These are phyloP conservation scores for Cynopterus brachyotis DNA, from an alignment of 2,113 vertebrate genomes.

Conservation along the genomic window DNA sequence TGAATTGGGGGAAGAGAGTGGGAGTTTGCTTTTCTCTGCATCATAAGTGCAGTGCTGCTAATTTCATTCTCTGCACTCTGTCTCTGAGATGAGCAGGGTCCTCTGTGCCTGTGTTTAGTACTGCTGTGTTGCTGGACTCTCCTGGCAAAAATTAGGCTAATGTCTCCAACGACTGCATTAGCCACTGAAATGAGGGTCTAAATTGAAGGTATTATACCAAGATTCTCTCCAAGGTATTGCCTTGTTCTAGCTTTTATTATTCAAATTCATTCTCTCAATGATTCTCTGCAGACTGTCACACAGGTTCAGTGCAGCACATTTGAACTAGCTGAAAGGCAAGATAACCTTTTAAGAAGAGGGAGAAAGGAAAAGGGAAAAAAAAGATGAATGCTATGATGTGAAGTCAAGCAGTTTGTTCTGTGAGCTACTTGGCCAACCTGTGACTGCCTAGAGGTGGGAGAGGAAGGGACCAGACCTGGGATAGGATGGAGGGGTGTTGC, in stretches of 20 bases:
- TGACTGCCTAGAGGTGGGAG: background rate
- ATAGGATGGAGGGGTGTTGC: background rate
- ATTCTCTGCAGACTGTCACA: slow-evolving; percentile 69
- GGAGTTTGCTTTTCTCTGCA: slow-evolving; percentile 73
- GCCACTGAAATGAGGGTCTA: slow-evolving; percentile 79
- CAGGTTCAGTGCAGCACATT: background rate
- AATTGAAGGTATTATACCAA: slow-evolving; percentile 74
- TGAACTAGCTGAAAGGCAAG: slow-evolving; percentile 26
- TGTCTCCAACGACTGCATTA: slow-evolving; percentile 78
- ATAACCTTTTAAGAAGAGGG: slow-evolving; percentile 43
- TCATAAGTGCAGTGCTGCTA: slow-evolving; percentile 64
- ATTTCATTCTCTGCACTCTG: slow-evolving; percentile 73
- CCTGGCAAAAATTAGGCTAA: slow-evolving; percentile 84
- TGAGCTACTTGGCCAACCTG: background rate
- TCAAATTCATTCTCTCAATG: slow-evolving; percentile 77
- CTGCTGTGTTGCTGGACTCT: slow-evolving; percentile 78
- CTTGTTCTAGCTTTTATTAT: slow-evolving; percentile 82
- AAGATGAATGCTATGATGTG: slow-evolving; percentile 23
- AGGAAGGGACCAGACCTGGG: background rate
- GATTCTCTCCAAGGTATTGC: slow-evolving; percentile 73
- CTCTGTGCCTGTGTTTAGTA: slow-evolving; percentile 77
- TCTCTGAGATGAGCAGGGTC: slow-evolving; percentile 72
- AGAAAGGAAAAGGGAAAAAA: accelerated
- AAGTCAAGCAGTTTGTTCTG: slow-evolving; percentile 17
- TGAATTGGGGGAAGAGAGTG: slow-evolving; percentile 33